phyloP scores from a whole-genome alignment of 1,140 invertebrate genomes.

The Aphaenogaster ashmeadi region DNA sequence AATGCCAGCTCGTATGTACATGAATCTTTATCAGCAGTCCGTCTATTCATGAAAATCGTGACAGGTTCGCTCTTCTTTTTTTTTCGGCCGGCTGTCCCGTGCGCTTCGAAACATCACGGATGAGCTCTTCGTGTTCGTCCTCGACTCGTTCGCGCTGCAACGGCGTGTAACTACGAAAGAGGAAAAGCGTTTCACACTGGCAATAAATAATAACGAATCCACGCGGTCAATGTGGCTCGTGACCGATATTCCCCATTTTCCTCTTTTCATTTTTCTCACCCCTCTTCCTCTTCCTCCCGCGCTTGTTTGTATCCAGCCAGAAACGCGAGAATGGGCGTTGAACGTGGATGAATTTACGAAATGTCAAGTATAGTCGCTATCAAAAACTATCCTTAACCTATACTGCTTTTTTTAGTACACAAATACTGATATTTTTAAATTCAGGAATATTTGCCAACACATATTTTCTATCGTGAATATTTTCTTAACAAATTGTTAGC shows the following conservation, averaged over 20 bases:
- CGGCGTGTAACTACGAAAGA: slow-evolving; percentile 67
- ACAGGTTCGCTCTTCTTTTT: slow-evolving; percentile 63
- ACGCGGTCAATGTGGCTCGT: slow-evolving; percentile 56
- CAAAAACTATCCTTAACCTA: neutral
- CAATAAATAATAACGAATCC: slow-evolving; percentile 78
- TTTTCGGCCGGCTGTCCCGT: slow-evolving; percentile 21
- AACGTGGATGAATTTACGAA: slow-evolving; percentile 33
- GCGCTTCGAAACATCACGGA: slow-evolving; percentile 72
- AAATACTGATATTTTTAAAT: neutral
- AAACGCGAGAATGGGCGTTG: neutral
- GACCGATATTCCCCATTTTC: slow-evolving; percentile 59
- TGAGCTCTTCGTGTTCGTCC: slow-evolving; percentile 74
- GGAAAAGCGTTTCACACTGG: slow-evolving; percentile 69
- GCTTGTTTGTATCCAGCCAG: slow-evolving; percentile 28
- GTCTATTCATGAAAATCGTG: slow-evolving; percentile 74
- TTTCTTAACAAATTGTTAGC: neutral
- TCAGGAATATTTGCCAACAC: neutral
- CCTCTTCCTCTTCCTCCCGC: neutral
- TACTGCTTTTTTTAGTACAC: neutral
- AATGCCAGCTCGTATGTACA: slow-evolving; percentile 46
- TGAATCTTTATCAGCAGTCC: slow-evolving; percentile 70
- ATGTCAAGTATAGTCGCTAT: neutral
- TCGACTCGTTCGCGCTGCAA: slow-evolving; percentile 69
- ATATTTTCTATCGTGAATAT: neutral
- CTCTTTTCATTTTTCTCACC: slow-evolving; percentile 27